These are phyloP conservation scores for Dione juno DNA, from an alignment of 2,888 invertebrate species.

Conservation along the genomic window DNA sequence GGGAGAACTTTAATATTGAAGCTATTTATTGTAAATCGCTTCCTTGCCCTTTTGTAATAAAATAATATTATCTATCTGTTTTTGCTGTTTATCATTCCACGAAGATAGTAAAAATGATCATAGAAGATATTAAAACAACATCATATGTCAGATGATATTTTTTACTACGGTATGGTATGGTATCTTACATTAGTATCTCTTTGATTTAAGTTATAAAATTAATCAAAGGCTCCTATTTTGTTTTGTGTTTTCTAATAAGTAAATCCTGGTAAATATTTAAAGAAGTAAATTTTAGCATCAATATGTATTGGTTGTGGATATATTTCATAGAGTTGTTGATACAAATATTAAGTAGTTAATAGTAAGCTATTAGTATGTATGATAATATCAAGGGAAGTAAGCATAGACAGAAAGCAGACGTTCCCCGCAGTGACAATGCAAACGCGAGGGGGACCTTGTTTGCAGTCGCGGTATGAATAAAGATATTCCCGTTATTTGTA, in stretches of 20 bases:
- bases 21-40: constrained; percentile 82
- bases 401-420: constrained; percentile 75
- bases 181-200: no score
- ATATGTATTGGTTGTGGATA: not conserved
- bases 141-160: constrained; percentile 5
- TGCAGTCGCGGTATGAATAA: constrained; percentile 80
- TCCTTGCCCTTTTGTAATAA: constrained; percentile 65
- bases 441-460: constrained; percentile 73
- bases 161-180: not conserved
- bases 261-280: not conserved
- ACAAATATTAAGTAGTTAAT: constrained; percentile 33
- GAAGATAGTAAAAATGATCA: constrained; percentile 26
- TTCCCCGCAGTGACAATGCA: constrained; percentile 65
- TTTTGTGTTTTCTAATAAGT: not conserved
- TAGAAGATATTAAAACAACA: constrained; percentile 23
- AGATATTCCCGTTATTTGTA: constrained; percentile 83
- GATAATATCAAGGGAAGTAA: constrained; percentile 41
- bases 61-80: constrained; percentile 61
- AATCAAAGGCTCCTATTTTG: no score
- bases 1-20: constrained; percentile 81
- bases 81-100: constrained; percentile 42
- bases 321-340: constrained; percentile 8
- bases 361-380: constrained; percentile 39
- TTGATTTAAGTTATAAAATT: no score
- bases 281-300: not conserved